Evolutionary conservation across 2,888 invertebrate genomes (phyloP).

Genomic region (Fissipunctia ypsillon): DNA sequence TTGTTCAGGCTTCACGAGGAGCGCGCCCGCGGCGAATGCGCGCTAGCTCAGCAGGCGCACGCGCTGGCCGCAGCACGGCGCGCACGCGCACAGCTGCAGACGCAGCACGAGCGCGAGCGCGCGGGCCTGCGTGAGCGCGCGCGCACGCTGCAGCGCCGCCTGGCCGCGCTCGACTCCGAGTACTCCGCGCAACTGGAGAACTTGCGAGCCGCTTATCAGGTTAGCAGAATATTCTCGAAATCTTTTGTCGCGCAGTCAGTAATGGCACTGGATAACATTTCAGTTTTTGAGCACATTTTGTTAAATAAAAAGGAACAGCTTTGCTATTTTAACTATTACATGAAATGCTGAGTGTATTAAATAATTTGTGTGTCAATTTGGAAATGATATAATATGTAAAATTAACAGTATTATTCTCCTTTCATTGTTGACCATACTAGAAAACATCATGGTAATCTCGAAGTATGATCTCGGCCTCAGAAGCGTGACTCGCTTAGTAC

Average conservation of each 20-base stretch:
- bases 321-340: too few relatives aligned
- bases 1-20: slow-evolving; percentile 80
- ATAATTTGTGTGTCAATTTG: too few relatives aligned
- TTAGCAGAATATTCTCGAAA: not conserved
- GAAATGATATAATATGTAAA: too few relatives aligned
- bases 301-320: too few relatives aligned
- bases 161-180: slow-evolving; percentile 94
- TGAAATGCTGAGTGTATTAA: too few relatives aligned
- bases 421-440: too few relatives aligned
- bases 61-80: slow-evolving; percentile 86
- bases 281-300: too few relatives aligned
- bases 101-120: slow-evolving; percentile 90
- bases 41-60: slow-evolving; percentile 84
- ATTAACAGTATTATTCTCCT: too few relatives aligned
- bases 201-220: slow-evolving; percentile 93
- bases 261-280: too few relatives aligned
- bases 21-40: slow-evolving; percentile 83
- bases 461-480: too few relatives aligned
- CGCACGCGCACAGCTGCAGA: slow-evolving; percentile 84
- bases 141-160: slow-evolving; percentile 92
- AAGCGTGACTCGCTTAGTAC: too few relatives aligned
- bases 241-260: not conserved
- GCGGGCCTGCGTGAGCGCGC: slow-evolving; percentile 93
- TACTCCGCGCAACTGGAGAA: slow-evolving; percentile 96
- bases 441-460: too few relatives aligned